Evolutionary conservation across 2,888 invertebrate species (phyloP), one percentile per base, ranked within the genome.

Genomic region (Drosophila mimetica): DNA sequence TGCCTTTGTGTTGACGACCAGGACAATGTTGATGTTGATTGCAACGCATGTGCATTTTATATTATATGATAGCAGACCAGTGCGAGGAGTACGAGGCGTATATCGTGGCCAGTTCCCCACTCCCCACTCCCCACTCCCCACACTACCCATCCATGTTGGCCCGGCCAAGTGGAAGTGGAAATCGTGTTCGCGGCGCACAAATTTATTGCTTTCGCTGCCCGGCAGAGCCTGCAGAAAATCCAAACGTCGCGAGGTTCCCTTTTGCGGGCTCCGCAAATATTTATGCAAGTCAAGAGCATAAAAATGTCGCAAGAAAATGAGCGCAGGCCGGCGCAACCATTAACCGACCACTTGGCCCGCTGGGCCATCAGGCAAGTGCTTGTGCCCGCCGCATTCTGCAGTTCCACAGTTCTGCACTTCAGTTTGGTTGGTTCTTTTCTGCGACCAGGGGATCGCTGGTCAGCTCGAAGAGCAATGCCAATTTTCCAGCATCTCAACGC

Each of bases 251-350:
- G 11, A 42, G 32, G 9, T 25, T 44, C 14, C 50, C 22, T 22
- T 20, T 44, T 34, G 48, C 34, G 6, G 57, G 20, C 59, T 69
- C 41, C 30, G 71, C 74, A 72, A 72, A 72, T 72, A 72, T 72
- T 72, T 74, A 72, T 72, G 72, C 72, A 71, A 71, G 71, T 25
- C 70, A 61, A 71, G 54, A 71, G 71, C 61, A 71, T 71, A 71
- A 71, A 71, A 71, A 71, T 71, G 70, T 73, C 74, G 54, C 51
- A 54, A 65, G 65, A 63, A 58, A 73, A 52, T 37, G 53, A 11
- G 28, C 30, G 28, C 30, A 28, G 46, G 41, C 42, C 54, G 42
- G 25, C 36, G 46, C 44, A 18, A 37, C 64, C 73, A 72, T 71
- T 73, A 65, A 72, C 39, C 30, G 53, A 44, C 71, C 65, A 71